Conservation (phyloP, 35 echinoderm and acorn worm species). For the Diadema setosum region DNA sequence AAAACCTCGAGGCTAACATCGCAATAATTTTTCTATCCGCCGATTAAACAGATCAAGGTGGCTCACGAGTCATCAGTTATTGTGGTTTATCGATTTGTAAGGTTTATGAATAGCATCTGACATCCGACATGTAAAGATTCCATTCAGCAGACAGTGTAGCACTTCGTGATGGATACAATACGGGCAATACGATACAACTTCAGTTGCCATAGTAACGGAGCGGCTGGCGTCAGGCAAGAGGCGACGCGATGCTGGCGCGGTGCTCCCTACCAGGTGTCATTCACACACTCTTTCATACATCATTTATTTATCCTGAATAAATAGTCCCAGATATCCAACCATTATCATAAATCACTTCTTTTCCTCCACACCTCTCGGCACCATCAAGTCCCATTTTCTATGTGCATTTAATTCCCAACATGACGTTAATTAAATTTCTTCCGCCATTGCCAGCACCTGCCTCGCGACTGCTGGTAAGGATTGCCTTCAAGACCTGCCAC, state of each 20-base stretch:
- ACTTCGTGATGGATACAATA: background rate
- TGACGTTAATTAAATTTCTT: constrained; percentile 1
- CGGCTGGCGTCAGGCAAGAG: background rate
- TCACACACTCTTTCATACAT: background rate
- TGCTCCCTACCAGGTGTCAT: background rate
- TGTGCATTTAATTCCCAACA: background rate
- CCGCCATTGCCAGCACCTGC: background rate
- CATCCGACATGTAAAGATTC: background rate
- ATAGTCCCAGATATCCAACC: background rate
- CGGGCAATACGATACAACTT: background rate
- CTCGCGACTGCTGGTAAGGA: background rate
- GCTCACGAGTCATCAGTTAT: background rate
- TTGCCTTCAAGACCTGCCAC: background rate
- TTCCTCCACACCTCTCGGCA: background rate
- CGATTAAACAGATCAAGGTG: too few relatives aligned
- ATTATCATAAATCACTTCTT: background rate
- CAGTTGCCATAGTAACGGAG: background rate
- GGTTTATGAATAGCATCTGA: background rate
- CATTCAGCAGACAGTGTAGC: background rate
- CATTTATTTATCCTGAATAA: constrained; percentile 7
- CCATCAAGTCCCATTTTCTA: background rate
- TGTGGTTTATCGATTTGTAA: background rate
- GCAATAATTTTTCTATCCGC: too few relatives aligned
- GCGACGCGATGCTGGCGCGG: background rate
- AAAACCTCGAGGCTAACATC: too few relatives aligned